Conservation (phyloP, 2,113 vertebrate genomes). For the Uropsilus gracilis region DNA sequence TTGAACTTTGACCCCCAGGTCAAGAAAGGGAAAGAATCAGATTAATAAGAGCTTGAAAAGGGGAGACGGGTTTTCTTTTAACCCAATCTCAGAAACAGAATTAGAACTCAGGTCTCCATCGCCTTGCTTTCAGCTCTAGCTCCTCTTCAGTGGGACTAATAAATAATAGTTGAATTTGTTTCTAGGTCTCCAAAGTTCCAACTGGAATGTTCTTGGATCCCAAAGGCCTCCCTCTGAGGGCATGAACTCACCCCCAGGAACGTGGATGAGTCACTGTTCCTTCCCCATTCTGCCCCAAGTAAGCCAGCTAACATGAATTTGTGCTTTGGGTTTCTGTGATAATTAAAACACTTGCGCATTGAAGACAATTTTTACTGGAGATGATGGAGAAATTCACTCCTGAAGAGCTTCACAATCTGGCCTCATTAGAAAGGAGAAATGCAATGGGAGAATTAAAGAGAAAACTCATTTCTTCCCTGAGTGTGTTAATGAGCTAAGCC, state of each 20-base stretch:
- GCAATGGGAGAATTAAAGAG: slow-evolving; percentile 59
- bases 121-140: not conserved
- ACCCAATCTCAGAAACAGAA: not conserved
- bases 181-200: not conserved
- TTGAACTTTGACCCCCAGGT: not conserved
- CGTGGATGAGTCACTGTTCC: not conserved
- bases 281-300: not conserved
- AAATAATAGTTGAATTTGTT: not conserved
- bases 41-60: not conserved
- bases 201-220: no score
- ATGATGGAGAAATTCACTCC: not conserved
- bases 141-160: not conserved
- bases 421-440: slow-evolving; percentile 57
- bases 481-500: slow-evolving; percentile 72
- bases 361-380: not conserved
- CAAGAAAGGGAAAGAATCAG: not conserved
- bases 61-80: not conserved
- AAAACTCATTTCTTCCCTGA: slow-evolving; percentile 68
- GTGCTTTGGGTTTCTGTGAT: not conserved
- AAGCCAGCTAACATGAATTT: not conserved
- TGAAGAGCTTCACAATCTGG: not conserved
- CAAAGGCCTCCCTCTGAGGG: no score
- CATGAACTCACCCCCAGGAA: fast-evolving
- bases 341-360: not conserved
- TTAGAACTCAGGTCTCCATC: not conserved